A percentile compares a stretch with the other conserved stretches of the same genome.
Conservation (phyloP, 2,113 vertebrate species). For the Zosterops japonicus region DNA sequence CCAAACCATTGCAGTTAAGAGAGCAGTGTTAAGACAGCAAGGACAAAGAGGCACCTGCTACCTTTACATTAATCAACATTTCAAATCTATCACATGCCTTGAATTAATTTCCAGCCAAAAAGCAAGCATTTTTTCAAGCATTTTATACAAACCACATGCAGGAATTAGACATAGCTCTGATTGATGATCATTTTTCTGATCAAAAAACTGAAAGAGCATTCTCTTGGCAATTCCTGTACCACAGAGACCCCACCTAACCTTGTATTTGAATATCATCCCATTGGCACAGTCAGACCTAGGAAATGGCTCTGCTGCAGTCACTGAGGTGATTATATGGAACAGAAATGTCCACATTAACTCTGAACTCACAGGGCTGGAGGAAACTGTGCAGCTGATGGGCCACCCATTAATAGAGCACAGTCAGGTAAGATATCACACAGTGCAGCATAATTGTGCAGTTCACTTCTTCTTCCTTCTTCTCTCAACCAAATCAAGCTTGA, state of each 20-base stretch:
- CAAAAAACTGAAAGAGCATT: neutral
- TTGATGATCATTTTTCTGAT: neutral
- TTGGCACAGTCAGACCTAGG: neutral
- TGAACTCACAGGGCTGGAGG: neutral
- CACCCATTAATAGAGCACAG: neutral
- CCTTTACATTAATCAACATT: neutral
- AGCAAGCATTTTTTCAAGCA: conserved; percentile 11
- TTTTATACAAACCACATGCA: neutral
- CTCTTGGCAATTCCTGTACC: neutral
- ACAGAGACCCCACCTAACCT: neutral
- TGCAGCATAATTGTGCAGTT: rapidly evolving
- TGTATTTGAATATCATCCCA: neutral
- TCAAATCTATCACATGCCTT: neutral
- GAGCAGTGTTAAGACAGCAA: neutral
- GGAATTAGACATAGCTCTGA: conserved; percentile 12
- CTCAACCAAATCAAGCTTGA: neutral
- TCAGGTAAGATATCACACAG: neutral
- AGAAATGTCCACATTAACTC: neutral
- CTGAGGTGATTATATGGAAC: neutral
- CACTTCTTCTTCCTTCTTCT: neutral
- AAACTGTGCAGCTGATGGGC: neutral
- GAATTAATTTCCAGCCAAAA: conserved; percentile 28
- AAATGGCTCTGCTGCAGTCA: neutral
- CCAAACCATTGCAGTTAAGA: neutral
- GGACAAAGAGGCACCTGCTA: neutral